Percentiles rank a stretch among this genome's conserved stretches.
phyloP scores from a whole-genome alignment of 2,113 vertebrate genomes.

The Pituophis catenifer region DNA sequence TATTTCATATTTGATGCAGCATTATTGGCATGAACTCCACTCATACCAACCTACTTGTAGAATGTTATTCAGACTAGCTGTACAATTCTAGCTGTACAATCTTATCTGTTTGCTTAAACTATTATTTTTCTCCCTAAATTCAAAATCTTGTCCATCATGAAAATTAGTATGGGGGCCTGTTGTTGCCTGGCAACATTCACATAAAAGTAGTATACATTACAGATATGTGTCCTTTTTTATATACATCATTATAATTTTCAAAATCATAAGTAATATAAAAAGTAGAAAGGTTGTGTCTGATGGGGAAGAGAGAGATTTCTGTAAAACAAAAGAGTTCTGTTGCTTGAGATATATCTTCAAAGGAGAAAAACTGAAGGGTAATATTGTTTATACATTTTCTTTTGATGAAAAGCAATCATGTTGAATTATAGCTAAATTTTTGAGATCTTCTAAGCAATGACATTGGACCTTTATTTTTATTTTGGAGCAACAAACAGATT shows the following conservation, averaged over 20 bases:
- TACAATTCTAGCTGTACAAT: neutral
- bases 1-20: neutral
- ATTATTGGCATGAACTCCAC: neutral
- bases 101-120: neutral
- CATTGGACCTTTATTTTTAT: neutral
- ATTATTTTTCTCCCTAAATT: neutral
- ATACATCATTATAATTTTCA: constrained; percentile 12
- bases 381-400: neutral
- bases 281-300: neutral
- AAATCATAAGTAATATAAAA: neutral
- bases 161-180: constrained; percentile 6
- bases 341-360: neutral
- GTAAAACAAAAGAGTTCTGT: neutral
- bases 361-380: neutral
- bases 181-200: constrained; percentile 51
- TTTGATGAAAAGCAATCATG: neutral
- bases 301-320: neutral
- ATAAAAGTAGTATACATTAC: constrained; percentile 32
- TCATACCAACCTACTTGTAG: neutral
- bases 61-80: neutral
- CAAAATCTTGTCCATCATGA: constrained; percentile 17
- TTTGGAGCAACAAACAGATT: neutral
- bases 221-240: constrained; percentile 43
- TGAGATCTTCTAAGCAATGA: neutral
- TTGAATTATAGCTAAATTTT: neutral